Evolutionary conservation across 2,113 vertebrate genomes (phyloP).

Genomic region (Hippocampus mohnikei): DNA sequence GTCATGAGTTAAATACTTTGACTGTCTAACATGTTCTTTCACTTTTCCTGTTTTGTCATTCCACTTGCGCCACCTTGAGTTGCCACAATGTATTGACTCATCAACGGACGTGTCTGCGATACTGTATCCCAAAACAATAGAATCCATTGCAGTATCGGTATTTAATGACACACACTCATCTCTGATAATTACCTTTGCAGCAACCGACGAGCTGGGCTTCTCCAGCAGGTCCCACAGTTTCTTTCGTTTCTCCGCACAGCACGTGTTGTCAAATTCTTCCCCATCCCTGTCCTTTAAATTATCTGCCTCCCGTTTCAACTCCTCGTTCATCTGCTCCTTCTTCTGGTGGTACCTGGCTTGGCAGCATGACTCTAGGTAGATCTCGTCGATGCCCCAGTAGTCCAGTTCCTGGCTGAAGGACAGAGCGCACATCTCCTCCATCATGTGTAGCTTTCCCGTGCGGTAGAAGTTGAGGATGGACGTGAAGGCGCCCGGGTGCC

Average conservation of each 20-base stretch:
- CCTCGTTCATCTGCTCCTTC: slow-evolving; percentile 99
- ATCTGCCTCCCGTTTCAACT: slow-evolving; percentile 94
- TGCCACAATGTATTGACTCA: neutral
- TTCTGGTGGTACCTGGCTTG: slow-evolving; percentile 99
- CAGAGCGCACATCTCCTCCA: slow-evolving; percentile 99
- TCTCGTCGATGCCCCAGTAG: slow-evolving; percentile 98
- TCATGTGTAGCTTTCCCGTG: slow-evolving; percentile 97
- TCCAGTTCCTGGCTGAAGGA: slow-evolving; percentile 98
- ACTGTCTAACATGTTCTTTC: no score
- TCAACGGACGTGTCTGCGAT: neutral
- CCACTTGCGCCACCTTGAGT: neutral
- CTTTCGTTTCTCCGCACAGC: slow-evolving; percentile 94
- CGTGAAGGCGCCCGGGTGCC: slow-evolving; percentile 95
- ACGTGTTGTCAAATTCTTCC: slow-evolving; percentile 97
- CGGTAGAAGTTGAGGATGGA: slow-evolving; percentile 99
- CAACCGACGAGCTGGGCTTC: slow-evolving; percentile 95
- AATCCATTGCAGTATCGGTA: no score
- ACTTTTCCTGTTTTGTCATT: neutral
- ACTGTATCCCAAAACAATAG: no score
- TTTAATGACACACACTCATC: neutral
- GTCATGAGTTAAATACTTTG: no score
- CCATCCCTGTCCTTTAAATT: slow-evolving; percentile 90
- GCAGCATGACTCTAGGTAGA: slow-evolving; percentile 98
- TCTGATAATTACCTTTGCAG: slow-evolving; percentile 86
- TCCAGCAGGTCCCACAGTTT: slow-evolving; percentile 98